Base-by-base conservation (phyloP, 2,113 vertebrate genomes). In the Himantopus leucocephalus region DNA sequence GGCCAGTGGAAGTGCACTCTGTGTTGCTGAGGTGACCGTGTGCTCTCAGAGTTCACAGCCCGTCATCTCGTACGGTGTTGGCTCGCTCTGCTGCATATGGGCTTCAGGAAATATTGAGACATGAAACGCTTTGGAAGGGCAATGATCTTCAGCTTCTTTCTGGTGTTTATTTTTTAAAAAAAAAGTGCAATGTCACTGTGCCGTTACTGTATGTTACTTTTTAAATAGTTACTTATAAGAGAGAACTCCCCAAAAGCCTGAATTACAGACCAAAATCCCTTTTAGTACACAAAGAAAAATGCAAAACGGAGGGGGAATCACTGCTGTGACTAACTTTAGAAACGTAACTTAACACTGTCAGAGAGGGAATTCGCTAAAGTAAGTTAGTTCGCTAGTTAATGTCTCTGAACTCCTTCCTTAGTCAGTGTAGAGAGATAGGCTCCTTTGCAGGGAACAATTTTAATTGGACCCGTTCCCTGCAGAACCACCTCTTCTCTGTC, bases 291-390 rank as follows among this genome's bases (percentile, higher is more conserved):
- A 84, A 79, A 66, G 9, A 15, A 82, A 90, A 84, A 73, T n/a
- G 9, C 9, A 59, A 75, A 87, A 43, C 5, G 0, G 20, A 86
- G 6, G 5, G 7, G 13, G 8, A 58, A 7, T 88, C 66, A 79
- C 35, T 0, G 0, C 10, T 92, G 29, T 45, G 39, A 66, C 29
- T 22, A 43, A 14, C 3, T 35, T 90, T 19, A 72, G n/a, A 21
- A 41, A 59, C 24, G 34, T 24, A 66, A 70, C 11, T 66, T 39
- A 86, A 14, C 55, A 14, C 26, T 21, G 15, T 15, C 10, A 84
- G 35, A 22, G 4, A 50, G 26, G 11, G 29, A 85, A 34, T 75
- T 82, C 4, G 2, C 35, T 39, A 18, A 85, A 26, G 34, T 32
- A 52, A 81, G 7, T 16, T 8, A 59, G 8, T 32, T 75, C 35